Evolutionary conservation across 2,888 invertebrate species (phyloP).

Genomic region (Nephrotoma guestfalica): DNA sequence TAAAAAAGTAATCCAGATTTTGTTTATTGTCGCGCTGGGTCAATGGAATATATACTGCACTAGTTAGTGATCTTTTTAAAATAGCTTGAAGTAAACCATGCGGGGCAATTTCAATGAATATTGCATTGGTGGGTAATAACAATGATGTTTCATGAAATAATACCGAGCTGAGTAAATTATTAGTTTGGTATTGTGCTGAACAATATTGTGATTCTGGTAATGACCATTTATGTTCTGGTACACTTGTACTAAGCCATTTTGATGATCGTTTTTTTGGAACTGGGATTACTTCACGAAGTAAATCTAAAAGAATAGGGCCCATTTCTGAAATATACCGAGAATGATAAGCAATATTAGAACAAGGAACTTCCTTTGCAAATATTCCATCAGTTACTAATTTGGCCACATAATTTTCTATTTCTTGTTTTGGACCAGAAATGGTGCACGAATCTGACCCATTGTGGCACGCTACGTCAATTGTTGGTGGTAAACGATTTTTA

Average conservation of each 20-base stretch:
- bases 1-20: constrained; percentile 27
- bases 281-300: constrained; percentile 47
- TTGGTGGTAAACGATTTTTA: no score
- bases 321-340: no score
- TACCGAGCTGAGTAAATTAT: no score
- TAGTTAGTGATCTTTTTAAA: constrained; percentile 41
- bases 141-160: no score
- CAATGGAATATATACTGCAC: constrained; percentile 41
- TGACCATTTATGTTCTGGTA: no score
- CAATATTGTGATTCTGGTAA: no score
- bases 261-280: constrained; percentile 49
- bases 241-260: constrained; percentile 78
- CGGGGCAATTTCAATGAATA: constrained; percentile 55
- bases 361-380: constrained; percentile 70
- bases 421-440: no score
- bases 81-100: constrained; percentile 53
- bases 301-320: constrained; percentile 49
- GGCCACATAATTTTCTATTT: no score
- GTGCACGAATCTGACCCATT: no score
- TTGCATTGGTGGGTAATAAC: constrained; percentile 44
- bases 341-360: constrained; percentile 82
- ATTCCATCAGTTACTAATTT: no score
- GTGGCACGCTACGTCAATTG: no score
- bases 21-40: constrained; percentile 42
- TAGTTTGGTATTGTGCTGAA: no score